Base-by-base conservation (phyloP, 2,888 invertebrate species). In the Troglohyphantes excavatus region DNA sequence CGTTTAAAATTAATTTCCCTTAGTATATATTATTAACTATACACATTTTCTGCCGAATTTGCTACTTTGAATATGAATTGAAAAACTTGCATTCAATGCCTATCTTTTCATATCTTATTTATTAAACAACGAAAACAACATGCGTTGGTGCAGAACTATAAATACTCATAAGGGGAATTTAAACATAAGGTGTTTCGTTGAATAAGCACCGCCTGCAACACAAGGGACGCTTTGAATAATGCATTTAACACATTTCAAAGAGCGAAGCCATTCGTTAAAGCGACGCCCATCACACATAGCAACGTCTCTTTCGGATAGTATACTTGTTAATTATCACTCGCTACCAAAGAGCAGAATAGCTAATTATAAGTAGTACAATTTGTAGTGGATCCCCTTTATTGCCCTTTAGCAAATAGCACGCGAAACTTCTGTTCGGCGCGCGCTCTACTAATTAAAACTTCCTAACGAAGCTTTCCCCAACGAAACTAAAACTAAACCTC, bases 391-490 rank as follows among this genome's bases (percentile, higher is more conserved):
- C 88, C 88, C n/a, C 89, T 43, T 89, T 83, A 89, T 43, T 63
- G 43, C 70, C 76, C 70, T 33, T 83, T 59, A 89, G 63, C 88
- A 83, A 89, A 89, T 82, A 89, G 70, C 68, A 83, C 76, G 59
- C 65, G 75, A 75, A 73, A 67, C 75, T 23, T 53, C 27, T 68
- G 82, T 65, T 33, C 39, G 67, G 39, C 11, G 75, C 33, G 61
- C 46, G n/a, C 61, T 82, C 63, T 46, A 68, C 89, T 89, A 89
- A 89, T 89, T 89, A 89, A 89, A 89, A 89, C 76, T 89, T 83
- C 76, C 89, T 89, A 89, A 89, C 76, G 89, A 89, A 89, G 81
- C 81, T 39, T 53, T 65, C 46, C 63, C 43, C 63, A 33, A 73
- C 59, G 82, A 88, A 88, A 88, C 88, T 88, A 81, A 88, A 88